phyloP scores from a whole-genome alignment of 2,888 invertebrate species.

The Thymelicus sylvestris region DNA sequence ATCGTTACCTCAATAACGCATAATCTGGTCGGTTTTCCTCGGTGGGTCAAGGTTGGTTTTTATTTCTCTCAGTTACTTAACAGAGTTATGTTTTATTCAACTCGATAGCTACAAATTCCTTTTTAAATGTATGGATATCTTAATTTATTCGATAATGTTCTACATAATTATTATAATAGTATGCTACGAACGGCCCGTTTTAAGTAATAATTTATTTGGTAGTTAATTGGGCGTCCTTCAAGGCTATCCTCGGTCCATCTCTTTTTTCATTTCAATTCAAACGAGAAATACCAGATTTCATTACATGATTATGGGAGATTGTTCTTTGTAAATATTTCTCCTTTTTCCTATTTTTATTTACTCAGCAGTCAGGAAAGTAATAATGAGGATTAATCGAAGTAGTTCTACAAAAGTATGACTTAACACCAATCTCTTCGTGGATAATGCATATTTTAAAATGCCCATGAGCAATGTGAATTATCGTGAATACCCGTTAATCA shows the following conservation, averaged over 20 bases:
- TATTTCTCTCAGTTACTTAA: neutral
- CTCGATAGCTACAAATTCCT: neutral
- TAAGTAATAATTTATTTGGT: neutral
- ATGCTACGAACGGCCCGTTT: neutral
- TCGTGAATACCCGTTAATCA: no score
- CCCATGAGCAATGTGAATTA: no score
- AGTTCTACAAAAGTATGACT: no score
- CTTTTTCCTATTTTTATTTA: no score
- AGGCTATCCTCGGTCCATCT: neutral
- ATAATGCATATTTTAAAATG: no score
- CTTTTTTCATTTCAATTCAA: neutral
- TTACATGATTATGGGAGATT: no score
- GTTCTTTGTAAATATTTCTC: no score
- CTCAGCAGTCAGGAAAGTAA: no score
- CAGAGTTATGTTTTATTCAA: conserved; percentile 1
- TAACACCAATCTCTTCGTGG: no score
- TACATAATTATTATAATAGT: neutral
- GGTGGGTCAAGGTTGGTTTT: conserved; percentile 4
- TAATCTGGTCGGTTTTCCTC: conserved; percentile 5
- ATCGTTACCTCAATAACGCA: conserved; percentile 1
- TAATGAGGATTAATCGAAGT: no score
- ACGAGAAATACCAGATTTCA: neutral
- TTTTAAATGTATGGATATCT: neutral
- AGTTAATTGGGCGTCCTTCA: neutral
- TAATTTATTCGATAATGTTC: conserved; percentile 1